Evolutionary conservation across 2,888 invertebrate species (phyloP).

Genomic region (Drosophila mulleri): DNA sequence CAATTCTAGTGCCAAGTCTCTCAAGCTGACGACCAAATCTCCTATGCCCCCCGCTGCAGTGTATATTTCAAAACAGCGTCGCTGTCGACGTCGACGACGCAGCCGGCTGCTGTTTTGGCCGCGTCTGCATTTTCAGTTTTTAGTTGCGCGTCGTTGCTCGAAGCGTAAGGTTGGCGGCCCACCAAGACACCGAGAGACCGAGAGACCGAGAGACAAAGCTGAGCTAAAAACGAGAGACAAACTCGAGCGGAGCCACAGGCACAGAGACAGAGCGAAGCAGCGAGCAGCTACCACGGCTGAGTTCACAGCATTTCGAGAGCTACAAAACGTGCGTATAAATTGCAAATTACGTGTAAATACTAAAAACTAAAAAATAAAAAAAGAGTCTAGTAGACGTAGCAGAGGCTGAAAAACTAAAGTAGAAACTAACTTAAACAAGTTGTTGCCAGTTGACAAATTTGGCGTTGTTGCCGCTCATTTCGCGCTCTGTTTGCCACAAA

Average conservation of each 20-base stretch:
- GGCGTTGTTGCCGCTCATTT: conserved; percentile 67
- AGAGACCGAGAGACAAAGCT: neutral
- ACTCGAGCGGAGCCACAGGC: conserved; percentile 9
- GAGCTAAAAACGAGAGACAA: neutral
- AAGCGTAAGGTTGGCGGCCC: conserved; percentile 65
- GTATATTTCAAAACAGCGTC: conserved; percentile 34
- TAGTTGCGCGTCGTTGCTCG: conserved; percentile 80
- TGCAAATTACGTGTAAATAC: conserved; percentile 54
- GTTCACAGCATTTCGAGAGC: conserved; percentile 35
- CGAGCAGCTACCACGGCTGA: conserved; percentile 34
- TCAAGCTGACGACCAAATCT: neutral
- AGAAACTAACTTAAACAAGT: conserved; percentile 42
- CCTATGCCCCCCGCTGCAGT: conserved; percentile 10
- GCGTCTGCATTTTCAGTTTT: conserved; percentile 72
- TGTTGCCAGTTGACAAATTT: conserved; percentile 65
- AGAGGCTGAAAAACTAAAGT: neutral
- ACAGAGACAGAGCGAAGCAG: neutral
- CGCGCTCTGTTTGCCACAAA: conserved; percentile 76
- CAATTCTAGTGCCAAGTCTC: neutral
- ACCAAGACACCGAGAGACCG: conserved; percentile 12
- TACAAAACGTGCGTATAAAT: conserved; percentile 59
- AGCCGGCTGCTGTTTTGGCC: conserved; percentile 56
- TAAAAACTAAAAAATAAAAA: conserved; percentile 11
- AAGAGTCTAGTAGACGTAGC: neutral
- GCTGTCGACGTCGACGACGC: conserved; percentile 32